Conservation (phyloP, 2,113 vertebrate species). For the Pituophis catenifer region DNA sequence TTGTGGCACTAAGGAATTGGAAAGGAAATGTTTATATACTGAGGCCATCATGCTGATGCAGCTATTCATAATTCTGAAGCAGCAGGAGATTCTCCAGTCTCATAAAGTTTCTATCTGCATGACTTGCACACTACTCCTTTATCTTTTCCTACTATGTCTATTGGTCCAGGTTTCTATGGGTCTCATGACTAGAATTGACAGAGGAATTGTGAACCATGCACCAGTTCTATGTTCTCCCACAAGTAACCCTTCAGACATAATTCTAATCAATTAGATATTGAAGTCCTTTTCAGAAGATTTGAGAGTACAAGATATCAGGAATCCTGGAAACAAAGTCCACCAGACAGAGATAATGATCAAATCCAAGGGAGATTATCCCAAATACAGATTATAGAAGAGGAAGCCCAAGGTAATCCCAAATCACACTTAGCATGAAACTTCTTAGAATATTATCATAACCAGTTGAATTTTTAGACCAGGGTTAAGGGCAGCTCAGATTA, state of each 20-base stretch:
- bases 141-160: not conserved
- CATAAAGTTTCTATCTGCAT: not conserved
- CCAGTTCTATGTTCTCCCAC: not conserved
- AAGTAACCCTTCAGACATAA: not conserved
- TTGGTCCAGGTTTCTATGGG: not conserved
- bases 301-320: not conserved
- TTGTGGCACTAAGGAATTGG: not conserved
- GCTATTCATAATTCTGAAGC: not conserved
- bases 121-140: not conserved
- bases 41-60: not conserved
- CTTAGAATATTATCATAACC: not conserved
- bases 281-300: not conserved
- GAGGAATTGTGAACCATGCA: not conserved
- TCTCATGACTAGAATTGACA: not conserved
- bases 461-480: not conserved
- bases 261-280: not conserved
- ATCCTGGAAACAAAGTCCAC: not conserved
- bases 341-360: not conserved
- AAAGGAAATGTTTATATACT: not conserved
- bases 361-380: not conserved
- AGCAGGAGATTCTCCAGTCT: not conserved
- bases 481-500: not conserved
- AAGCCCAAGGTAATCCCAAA: not conserved
- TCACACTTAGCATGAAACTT: not conserved
- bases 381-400: not conserved